Evolutionary conservation across 2,888 invertebrate genomes (phyloP), one percentile per base, ranked within the genome.

Genomic region (Lumbricus terrestris): DNA sequence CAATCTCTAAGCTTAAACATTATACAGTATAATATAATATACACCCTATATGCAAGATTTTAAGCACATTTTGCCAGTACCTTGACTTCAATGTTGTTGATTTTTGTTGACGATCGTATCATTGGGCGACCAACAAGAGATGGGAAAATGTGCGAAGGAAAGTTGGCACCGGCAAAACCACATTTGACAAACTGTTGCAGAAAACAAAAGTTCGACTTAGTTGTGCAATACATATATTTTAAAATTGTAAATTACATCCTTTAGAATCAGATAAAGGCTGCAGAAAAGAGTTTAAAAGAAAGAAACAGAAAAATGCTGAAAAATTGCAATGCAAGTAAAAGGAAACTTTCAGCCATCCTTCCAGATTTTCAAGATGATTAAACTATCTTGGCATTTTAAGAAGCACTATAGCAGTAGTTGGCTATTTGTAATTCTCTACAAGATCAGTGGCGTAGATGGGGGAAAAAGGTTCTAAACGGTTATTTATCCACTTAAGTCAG

Each of bases 41-140:
- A 82, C 6, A 16, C 2, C 1, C 11, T 35, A 34, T 34, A 34
- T 85, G 20, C 20, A 37, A 85, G 35, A 85, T 20, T 35, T 35
- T 23, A 85, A 35, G 18, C 23, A 85, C 20, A 35, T 23, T 23
- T 37, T 34, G 40, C 23, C 69, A 97, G 97, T 83, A 98, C 97
- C 95, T 96, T 96, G 37, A 96, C 95, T 96, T 99, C 98, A 93
- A 99, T 98, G 95, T 99, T 98, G 90, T 98, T 99, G 93, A 99
- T 98, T 96, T 98, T 98, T 95, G 98, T 98, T 92, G 98, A 97
- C 89, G 99, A 99, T 95, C 99, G 96, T 93, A 99, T 98, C 94
- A 99, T 98, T 42, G 99, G 99, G 94, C 99, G 96, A 92, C 99
- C 99, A 92, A 99, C 99, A 96, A 99, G 97, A 13, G 99, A 99